phyloP scores from a whole-genome alignment of 2,888 invertebrate genomes.

The Achlya flavicornis region DNA sequence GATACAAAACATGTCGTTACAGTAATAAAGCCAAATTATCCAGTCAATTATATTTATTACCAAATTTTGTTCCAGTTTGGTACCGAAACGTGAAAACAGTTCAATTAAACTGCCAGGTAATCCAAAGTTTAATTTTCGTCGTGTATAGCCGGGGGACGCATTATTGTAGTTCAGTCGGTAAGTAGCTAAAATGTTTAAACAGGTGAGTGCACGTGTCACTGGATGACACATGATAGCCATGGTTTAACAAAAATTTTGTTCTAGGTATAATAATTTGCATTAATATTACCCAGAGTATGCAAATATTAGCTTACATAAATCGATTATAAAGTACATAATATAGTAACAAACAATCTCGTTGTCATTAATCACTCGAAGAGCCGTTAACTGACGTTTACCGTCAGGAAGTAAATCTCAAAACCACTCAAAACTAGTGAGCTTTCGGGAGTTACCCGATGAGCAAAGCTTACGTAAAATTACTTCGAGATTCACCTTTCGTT shows the following conservation, averaged over 20 bases:
- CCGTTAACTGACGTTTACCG: too few relatives aligned
- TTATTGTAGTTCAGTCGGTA: slow-evolving; percentile 30
- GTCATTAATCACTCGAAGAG: too few relatives aligned
- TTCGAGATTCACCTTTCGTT: too few relatives aligned
- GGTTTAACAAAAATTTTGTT: background rate
- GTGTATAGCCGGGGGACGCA: slow-evolving; percentile 34
- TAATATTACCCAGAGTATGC: too few relatives aligned
- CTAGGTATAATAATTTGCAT: too few relatives aligned
- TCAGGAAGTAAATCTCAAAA: too few relatives aligned
- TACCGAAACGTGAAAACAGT: slow-evolving; percentile 27
- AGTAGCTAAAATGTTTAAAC: background rate
- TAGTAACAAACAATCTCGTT: too few relatives aligned
- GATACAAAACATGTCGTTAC: background rate
- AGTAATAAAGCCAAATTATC: background rate
- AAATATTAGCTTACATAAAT: too few relatives aligned
- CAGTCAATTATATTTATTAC: background rate
- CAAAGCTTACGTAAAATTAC: too few relatives aligned
- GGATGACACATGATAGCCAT: background rate
- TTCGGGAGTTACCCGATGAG: too few relatives aligned
- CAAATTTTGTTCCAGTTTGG: slow-evolving; percentile 3
- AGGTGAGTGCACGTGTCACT: background rate
- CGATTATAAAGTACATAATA: too few relatives aligned
- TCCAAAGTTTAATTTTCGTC: slow-evolving; percentile 44
- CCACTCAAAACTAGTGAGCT: too few relatives aligned
- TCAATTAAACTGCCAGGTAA: slow-evolving; percentile 41